Base-by-base conservation (phyloP, 2,113 vertebrate species). In the Triplophysa siluroides region DNA sequence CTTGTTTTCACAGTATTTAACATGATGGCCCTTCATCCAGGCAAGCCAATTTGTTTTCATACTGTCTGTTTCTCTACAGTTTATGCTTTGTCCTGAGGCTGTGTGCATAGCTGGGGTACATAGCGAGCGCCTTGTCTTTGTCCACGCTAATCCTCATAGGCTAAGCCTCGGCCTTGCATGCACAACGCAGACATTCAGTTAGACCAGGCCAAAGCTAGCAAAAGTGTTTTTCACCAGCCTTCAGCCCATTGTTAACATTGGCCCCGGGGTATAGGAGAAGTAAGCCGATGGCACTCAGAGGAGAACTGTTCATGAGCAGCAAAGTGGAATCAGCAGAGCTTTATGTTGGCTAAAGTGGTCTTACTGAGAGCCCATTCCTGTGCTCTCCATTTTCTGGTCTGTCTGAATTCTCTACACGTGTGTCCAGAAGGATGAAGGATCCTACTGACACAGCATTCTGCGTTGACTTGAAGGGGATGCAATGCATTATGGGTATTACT, bases 261-360 rank as follows among this genome's bases (percentile, higher is more conserved):
- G 82, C 72, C 45, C 18, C 3, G 54, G 56, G 69, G 64, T 71
- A 18, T 19, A 38, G 21, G 29, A 50, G 43, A 82, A 52, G 43
- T 43, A 75, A 65, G 43, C 68, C 68, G 6, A 45, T 78, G 56
- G 65, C 4, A 29, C 64, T 52, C 54, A 56, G 19, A 56, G 54
- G 54, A 56, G 54, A n/a, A 56, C 79, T 78, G 63, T 79, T 84
- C 77, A 78, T n/a, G 45, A n/a, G 24, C 65, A 81, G 56, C 29
- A 52, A 69, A 79, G 72, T 78, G 80, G 85, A 78, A 80, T 86
- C 64, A 70, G n/a, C 19, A 38, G 76, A 33, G 65, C 78, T 78
- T 83, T 78, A 79, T 43, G 70, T n/a, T 60, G 71, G 52, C 72
- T 82, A 67, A 68, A 80, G 80, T 33, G 61, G 77, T 76, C 71